Evolutionary conservation across 2,888 invertebrate species (phyloP).

Genomic region (Nysson spinosus): DNA sequence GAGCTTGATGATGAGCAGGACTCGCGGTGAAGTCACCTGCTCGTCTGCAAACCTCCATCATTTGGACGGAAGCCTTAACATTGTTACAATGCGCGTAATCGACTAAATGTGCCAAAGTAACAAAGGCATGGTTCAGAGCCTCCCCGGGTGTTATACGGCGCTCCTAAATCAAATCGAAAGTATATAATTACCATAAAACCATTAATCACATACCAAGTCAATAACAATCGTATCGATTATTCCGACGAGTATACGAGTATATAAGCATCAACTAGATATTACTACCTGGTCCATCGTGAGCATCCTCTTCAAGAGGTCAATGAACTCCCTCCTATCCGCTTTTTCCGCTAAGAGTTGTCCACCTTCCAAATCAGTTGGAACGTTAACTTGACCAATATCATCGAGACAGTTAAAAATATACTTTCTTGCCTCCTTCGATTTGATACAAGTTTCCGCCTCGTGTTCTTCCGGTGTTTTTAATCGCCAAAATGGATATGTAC

Average conservation of each 20-base stretch:
- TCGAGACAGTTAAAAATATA: conserved; percentile 99
- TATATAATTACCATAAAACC: no score
- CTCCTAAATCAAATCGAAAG: conserved; percentile 81
- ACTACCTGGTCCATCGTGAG: conserved; percentile 97
- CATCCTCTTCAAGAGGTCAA: conserved; percentile 98
- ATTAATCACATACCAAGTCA: no score
- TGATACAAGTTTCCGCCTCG: conserved; percentile 97
- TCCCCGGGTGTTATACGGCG: conserved; percentile 96
- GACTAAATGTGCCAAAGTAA: conserved; percentile 93
- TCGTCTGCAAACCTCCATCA: conserved; percentile 91
- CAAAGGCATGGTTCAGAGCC: conserved; percentile 96
- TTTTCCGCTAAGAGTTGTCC: conserved; percentile 98
- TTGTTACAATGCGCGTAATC: conserved; percentile 98
- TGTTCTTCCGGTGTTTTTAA: conserved; percentile 98
- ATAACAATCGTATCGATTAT: no score
- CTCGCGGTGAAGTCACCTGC: conserved; percentile 78
- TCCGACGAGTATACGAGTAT: no score
- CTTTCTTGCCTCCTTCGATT: conserved; percentile 99
- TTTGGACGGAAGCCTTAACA: conserved; percentile 97
- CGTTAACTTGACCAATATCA: conserved; percentile 98
- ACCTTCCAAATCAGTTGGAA: conserved; percentile 97
- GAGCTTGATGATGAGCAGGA: conserved; percentile 79
- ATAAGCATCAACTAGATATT: conserved; percentile 75
- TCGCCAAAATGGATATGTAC: conserved; percentile 90
- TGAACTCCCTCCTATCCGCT: conserved; percentile 97